Conservation (phyloP, 2,888 invertebrate genomes). For the Panopea generosa region DNA sequence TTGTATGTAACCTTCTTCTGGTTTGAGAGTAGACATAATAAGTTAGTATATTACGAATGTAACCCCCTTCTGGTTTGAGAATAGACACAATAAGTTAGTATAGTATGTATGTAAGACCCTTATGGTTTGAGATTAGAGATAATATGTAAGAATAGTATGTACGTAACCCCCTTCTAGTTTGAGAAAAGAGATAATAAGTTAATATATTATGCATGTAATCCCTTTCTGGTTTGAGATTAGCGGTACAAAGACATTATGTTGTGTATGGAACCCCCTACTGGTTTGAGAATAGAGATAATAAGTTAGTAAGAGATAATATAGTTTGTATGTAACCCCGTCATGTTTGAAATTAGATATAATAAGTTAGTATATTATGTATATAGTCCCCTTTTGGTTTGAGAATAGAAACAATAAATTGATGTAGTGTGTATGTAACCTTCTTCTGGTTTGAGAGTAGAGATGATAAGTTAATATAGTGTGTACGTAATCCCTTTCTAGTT, state of each 20-base stretch:
- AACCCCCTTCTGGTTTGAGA: no score
- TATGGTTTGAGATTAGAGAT: conserved; percentile 98
- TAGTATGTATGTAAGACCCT: conserved; percentile 96
- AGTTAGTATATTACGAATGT: no score
- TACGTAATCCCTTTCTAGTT: no score
- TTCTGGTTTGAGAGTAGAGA: conserved; percentile 99
- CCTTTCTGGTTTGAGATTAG: conserved; percentile 99
- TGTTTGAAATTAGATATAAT: no score
- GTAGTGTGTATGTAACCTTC: no score
- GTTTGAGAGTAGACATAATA: conserved; percentile 97
- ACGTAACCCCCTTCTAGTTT: no score
- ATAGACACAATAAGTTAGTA: no score
- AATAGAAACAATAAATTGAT: conserved; percentile 94
- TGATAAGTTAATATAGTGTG: conserved; percentile 93
- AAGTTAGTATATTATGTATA: conserved; percentile 94
- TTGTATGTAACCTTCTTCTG: no score
- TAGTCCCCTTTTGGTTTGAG: conserved; percentile 99
- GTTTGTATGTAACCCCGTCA: no score
- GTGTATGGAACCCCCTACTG: conserved; percentile 98
- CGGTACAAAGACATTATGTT: conserved; percentile 93
- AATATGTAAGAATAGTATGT: conserved; percentile 94
- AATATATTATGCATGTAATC: conserved; percentile 95
- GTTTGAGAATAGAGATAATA: conserved; percentile 97
- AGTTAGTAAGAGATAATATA: no score
- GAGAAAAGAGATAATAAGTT: no score